Evolutionary conservation across 1,140 invertebrate species (phyloP).

Genomic region (Zaprionus gabonicus): DNA sequence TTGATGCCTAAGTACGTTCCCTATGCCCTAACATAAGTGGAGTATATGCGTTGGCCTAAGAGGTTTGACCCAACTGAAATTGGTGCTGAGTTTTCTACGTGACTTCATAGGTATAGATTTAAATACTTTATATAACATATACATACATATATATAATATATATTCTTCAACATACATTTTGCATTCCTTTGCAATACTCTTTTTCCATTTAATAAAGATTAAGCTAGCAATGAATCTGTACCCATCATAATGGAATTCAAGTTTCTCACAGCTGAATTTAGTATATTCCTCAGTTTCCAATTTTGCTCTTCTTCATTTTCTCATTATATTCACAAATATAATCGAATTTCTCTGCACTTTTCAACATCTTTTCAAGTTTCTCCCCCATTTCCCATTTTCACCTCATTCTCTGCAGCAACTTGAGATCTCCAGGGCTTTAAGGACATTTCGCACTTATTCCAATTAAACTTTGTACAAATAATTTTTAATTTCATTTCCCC

Average conservation of each 20-base stretch:
- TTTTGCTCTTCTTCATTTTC: too few species aligned
- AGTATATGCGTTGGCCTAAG: background rate
- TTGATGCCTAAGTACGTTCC: background rate
- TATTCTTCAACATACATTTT: too few species aligned
- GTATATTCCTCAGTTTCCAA: too few species aligned
- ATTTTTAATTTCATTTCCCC: constrained; percentile 11
- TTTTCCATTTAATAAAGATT: too few species aligned
- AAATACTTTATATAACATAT: too few species aligned
- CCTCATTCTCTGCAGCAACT: background rate
- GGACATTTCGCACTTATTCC: constrained; percentile 9
- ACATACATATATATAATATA: too few species aligned
- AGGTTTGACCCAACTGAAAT: background rate
- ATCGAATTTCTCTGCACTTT: background rate
- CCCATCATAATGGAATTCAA: too few species aligned
- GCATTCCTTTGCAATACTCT: too few species aligned
- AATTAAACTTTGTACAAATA: constrained; percentile 9
- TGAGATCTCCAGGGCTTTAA: background rate
- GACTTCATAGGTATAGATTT: too few species aligned
- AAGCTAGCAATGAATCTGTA: too few species aligned
- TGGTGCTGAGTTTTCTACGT: background rate
- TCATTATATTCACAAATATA: background rate
- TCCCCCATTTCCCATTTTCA: background rate
- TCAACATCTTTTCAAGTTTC: background rate
- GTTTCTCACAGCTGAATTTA: too few species aligned
- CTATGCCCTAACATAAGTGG: background rate